Evolutionary conservation across 2,888 invertebrate species (phyloP), one percentile per base, ranked within the genome.

Genomic region (Torymus aiolomorphi): DNA sequence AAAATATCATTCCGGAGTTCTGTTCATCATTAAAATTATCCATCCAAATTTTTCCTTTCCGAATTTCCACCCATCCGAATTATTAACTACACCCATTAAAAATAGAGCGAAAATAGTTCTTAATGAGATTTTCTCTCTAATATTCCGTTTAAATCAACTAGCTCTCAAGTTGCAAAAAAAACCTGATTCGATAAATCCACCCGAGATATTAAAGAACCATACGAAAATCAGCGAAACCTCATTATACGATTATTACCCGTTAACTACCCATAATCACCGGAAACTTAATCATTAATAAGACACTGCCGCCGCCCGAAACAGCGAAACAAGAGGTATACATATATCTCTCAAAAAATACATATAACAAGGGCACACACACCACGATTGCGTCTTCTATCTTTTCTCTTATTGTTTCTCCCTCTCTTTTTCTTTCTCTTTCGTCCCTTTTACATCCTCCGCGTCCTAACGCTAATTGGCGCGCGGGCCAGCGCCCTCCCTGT

Each of bases 391-490:
- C 18, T 52, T 54, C 62, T 20, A 18, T 70, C 61, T 72, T 52
- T 72, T 61, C 61, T 72, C 61, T 72, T 72, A 72, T 73, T 73
- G 52, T 61, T 31, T 65, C 52, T 59, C 66, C 24, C 49, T 61
- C 49, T 57, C 42, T n/a, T n/a, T 63, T 31, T 24, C 71, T 70
- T 20, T 59, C 66, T 56, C 31, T 57, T 31, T 63, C 63, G 0
- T 18, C n/a, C 31, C 31, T 31, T 31, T 31, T 31, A 31, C 31
- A 31, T 31, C 62, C 49, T 71, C 14, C 51, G 52, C 20, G 11
- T 88, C 87, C 88, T 88, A 87, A 86, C 88, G 87, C 88, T 89
- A 89, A 89, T 89, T 89, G 88, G 89, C 87, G 85, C 88, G 61
- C 52, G 31, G 56, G 65, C 24, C 86, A 13, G 73, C 63, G 51